Evolutionary conservation across 1,140 invertebrate species (phyloP), one percentile per base, ranked within the genome.

Genomic region (Caerostris extrusa): DNA sequence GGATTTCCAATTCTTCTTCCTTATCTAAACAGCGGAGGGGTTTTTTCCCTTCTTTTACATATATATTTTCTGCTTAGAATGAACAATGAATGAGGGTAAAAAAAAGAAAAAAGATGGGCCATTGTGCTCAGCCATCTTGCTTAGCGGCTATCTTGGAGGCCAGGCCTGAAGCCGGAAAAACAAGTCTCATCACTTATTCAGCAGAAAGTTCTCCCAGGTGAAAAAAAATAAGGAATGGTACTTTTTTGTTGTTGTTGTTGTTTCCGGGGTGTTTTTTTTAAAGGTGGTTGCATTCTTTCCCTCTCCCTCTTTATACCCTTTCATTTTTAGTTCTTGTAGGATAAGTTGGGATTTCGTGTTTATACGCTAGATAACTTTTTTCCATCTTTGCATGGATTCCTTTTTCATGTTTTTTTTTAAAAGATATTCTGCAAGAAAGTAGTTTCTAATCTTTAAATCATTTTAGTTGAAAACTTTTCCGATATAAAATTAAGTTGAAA

Each of bases 101-200:
- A 81, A 81, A 83, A 6, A 8, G 55, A n/a, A 34, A 6, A 61
- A 87, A 87, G 61, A 12, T 3, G 3, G 3, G 8, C 34, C 58
- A 34, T 61, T 87, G 85, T n/a, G 58, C 19, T 19, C 50, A 7
- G 58, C 69, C 34, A 7, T 61, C 12, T 77, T 34, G 69, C 85
- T 19, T 64, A 34, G n/a, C 19, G 85, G 85, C 57, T 87, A 87
- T 87, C 85, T 87, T 57, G 34, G 19, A 61, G 34, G 17, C 56
- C 8, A 8, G 57, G 58, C n/a, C 58, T 34, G 6, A 5, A 19
- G 14, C 56, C 4, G 14, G 17, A 61, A 60, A 19, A 87, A 60
- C 58, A 60, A 61, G 3, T 34, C 57, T 87, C 85, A 87, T 87
- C 34, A 60, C 85, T 87, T 87, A 87, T 87, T 87, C 85, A 87